Evolutionary conservation across 2,888 invertebrate species (phyloP), one percentile per base, ranked within the genome.

Genomic region (Philopedon plagiatum): DNA sequence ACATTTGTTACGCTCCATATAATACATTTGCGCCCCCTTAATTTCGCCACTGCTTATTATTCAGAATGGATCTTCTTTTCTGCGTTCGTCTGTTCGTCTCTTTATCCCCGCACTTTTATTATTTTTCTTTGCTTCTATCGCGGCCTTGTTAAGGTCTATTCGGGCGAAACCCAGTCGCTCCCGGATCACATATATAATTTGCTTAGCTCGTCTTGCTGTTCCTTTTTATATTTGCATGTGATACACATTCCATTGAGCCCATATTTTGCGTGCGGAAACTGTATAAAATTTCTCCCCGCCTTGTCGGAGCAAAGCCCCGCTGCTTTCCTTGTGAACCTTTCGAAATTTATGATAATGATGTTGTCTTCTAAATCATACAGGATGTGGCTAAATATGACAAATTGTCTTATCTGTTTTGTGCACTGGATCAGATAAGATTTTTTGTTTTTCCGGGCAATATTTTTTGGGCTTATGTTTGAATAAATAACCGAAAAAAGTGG

Each of bases 141-240:
- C 78, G 79, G 81, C 80, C 83, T 83, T 84, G 82, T 83, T 83
- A 83, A 80, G 81, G 78, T 80, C 78, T 78, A 81, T 81, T 80
- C 78, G 75, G 76, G 74, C 75, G 76, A 63, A 61, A 60, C 61
- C 72, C 65, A 56, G 54, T 21, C 64, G 41, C 62, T 67, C n/a
- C n/a, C 57, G 56, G 62, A 66, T 72, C 54, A 62, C 71, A 72
- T 67, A 70, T 72, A 72, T 72, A 72, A 72, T 72, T 72, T 72
- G 71, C 61, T 60, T 62, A 72, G 61, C 58, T 32, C 44, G 67
- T 57, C 57, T 62, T 37, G 61, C 60, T 44, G 39, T 57, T 56
- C 57, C 65, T 44, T 65, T 56, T 57, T 65, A 62, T 67, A 72
- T 72, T 72, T 72, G 63, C 67, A 72, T 72, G 67, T 67, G 71